phyloP scores from a whole-genome alignment of 2,888 invertebrate genomes.

The Acanthosoma haemorrhoidale region DNA sequence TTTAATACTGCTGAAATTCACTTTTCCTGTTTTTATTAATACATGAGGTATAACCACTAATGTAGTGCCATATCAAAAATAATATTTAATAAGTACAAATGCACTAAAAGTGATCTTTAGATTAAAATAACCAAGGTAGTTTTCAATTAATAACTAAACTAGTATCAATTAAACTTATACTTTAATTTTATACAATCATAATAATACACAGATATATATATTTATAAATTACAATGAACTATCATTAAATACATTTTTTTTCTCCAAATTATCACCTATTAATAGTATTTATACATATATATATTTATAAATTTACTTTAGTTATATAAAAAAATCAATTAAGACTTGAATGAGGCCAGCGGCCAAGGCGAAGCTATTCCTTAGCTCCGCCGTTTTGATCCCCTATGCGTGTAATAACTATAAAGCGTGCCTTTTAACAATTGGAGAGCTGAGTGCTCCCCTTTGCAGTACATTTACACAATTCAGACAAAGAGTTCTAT shows the following conservation, averaged over 20 bases:
- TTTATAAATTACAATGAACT: conserved; percentile 22
- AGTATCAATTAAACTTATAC: conserved; percentile 9
- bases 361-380: background rate
- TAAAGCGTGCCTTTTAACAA: conserved; percentile 21
- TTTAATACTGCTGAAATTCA: no score
- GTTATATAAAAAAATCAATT: conserved; percentile 9
- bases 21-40: no score
- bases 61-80: no score
- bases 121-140: background rate
- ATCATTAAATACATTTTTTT: conserved; percentile 4
- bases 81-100: background rate
- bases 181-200: conserved; percentile 24
- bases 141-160: background rate
- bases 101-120: background rate
- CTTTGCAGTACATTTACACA: background rate
- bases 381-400: conserved; percentile 20
- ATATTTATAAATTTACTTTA: conserved; percentile 17
- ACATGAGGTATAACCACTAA: no score
- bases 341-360: conserved; percentile 17
- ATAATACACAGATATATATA: background rate
- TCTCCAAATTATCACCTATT: background rate
- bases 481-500: background rate
- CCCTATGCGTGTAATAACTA: conserved; percentile 26
- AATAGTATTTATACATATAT: conserved; percentile 15
- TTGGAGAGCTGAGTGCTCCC: conserved; percentile 1